Percentiles rank a stretch among this genome's conserved stretches.
phyloP scores from a whole-genome alignment of 1,140 invertebrate genomes.

The Augochlora pura region DNA sequence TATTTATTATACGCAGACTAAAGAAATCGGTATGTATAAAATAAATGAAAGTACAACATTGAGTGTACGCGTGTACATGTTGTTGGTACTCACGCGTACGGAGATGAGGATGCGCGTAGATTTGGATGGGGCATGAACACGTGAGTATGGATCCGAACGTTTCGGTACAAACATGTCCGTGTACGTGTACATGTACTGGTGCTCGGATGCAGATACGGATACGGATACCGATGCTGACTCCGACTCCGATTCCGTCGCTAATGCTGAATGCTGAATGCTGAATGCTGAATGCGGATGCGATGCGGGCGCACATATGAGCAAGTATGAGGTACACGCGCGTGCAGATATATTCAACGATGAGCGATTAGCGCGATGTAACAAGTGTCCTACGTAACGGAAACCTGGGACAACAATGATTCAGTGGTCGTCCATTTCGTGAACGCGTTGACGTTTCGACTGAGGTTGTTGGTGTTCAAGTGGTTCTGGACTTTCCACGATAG shows the following conservation, averaged over 20 bases:
- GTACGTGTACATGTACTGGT: no score
- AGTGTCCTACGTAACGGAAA: constrained; percentile 76
- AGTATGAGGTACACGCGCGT: constrained; percentile 42
- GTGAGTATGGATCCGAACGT: no score
- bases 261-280: not conserved
- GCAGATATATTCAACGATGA: constrained; percentile 57
- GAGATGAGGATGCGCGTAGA: constrained; percentile 24
- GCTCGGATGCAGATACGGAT: no score
- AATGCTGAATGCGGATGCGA: constrained; percentile 8
- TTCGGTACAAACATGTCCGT: no score
- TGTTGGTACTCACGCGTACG: not conserved
- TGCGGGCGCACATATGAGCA: constrained; percentile 20
- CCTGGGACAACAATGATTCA: constrained; percentile 69
- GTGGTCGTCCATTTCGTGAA: constrained; percentile 77
- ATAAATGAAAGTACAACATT: constrained; percentile 22
- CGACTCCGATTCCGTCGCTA: no score
- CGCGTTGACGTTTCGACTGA: constrained; percentile 74
- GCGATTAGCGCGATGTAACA: constrained; percentile 74
- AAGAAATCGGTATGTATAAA: constrained; percentile 32
- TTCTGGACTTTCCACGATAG: constrained; percentile 78
- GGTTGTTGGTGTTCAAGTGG: constrained; percentile 73
- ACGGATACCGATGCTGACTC: no score
- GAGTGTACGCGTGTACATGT: constrained; percentile 15
- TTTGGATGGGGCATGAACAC: constrained; percentile 9
- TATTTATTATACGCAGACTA: constrained; percentile 38